Conservation (phyloP, 2,888 invertebrate genomes). For the Metacarcinus magister region DNA sequence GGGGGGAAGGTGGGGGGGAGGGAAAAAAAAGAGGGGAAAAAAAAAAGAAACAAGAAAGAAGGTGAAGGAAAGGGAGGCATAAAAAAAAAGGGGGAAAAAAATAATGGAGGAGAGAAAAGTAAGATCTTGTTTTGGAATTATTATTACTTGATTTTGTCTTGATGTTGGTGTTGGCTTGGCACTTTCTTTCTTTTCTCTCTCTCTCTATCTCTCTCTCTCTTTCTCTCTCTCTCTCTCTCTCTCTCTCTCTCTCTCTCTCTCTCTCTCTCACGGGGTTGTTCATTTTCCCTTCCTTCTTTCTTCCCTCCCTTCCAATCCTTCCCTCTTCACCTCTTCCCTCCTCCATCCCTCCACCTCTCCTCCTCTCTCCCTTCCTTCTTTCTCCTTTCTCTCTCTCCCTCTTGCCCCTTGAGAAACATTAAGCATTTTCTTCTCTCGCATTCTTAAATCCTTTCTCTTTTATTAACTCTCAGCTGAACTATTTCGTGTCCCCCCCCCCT, state of each 20-base stretch:
- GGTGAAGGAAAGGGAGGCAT: not conserved
- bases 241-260: not conserved
- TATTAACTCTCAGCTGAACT: not conserved
- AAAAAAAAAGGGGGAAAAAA: not conserved
- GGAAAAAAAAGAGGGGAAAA: not conserved
- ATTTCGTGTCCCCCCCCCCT: not conserved
- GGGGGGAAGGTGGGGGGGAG: not conserved
- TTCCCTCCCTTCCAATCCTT: not conserved
- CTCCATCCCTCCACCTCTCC: not conserved
- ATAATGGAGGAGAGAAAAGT: too few species aligned
- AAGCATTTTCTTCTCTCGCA: conserved; percentile 20
- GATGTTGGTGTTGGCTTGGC: not conserved
- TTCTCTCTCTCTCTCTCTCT: not conserved
- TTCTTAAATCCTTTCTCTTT: not conserved
- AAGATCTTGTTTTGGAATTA: too few species aligned
- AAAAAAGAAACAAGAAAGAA: not conserved
- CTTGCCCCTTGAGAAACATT: not conserved
- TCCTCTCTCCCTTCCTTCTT: not conserved
- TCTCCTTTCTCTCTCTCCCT: not conserved
- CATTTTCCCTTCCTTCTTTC: not conserved
- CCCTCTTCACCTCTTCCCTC: not conserved
- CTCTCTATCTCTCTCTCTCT: not conserved
- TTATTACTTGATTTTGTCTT: not conserved
- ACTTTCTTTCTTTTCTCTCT: not conserved
- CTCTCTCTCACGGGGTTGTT: not conserved